Evolutionary conservation across 2,888 invertebrate genomes (phyloP), one percentile per base, ranked within the genome.

Genomic region (Philereme vetulata): DNA sequence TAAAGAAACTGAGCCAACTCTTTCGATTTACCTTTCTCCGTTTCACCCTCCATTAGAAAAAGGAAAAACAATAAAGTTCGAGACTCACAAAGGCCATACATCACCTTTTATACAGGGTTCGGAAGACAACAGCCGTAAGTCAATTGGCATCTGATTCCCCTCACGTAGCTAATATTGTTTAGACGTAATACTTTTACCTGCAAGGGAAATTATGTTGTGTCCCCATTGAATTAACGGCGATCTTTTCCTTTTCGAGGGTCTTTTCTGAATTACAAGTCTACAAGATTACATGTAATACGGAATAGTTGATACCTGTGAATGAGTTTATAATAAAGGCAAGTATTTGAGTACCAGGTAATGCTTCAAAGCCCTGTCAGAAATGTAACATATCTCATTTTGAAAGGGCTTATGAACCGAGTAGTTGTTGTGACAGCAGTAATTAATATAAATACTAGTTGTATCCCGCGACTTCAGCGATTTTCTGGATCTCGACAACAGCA

Each of bases 131-230:
- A 65, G 67, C 58, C 70, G 68, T 71, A 82, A 84, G 81, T 78
- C 80, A 81, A 84, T 81, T 77, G 80, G 74, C 74, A 72, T 74
- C 68, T 72, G 73, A 85, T 85, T 84, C 86, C 38, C 32, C 74
- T 81, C 86, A 86, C 86, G 86, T 86, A 80, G 62, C 78, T 85
- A 85, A 86, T 86, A 86, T 82, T 85, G 85, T 85, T 85, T 84
- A 82, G 77, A 78, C 80, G 82, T 82, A 84, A 85, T 85, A 85
- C 84, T 85, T 84, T 85, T 83, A 85, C 84, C 86, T 85, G 85
- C 69, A 68, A 75, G 66, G 76, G 76, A 82, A 82, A 85, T 85
- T 81, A 85, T 84, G 76, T 81, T 80, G 79, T 81, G 83, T 80
- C 83, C 77, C 78, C 74, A 64, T 82, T 79, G 81, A 77, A 84